Base-by-base conservation (phyloP, 2,888 invertebrate genomes). In the Drymonia ruficornis region DNA sequence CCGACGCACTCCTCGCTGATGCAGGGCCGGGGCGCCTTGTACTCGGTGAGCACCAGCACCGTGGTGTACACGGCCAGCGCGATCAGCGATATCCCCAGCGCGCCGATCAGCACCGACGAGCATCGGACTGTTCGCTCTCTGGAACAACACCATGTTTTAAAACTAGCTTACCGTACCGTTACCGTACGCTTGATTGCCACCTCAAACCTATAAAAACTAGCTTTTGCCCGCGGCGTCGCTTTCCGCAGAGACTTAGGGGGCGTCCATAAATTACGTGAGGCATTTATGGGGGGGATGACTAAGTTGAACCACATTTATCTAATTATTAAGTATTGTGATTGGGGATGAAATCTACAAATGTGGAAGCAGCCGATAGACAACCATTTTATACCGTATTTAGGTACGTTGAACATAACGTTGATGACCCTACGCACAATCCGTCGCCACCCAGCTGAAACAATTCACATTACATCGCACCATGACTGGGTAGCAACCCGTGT, bases 1-100 rank as follows among this genome's bases (percentile, higher is more conserved):
- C 91, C 93, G 18, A 95, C 94, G 74, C 95, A 95, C 68, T 94
- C 93, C 72, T 94, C 94, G 67, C 89, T 94, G 76, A 94, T 79
- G 72, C 95, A 95, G 43, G 93, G 88, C 42, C 85, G 73, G 0
- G 87, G 83, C 48, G 81, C 84, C 61, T 76, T 78, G 76, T 92
- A 86, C 66, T 91, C 91, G 0, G 89, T 81, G 49, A 93, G 83
- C 42, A 93, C 87, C 59, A 93, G 81, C 58, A 91, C 89, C 0
- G 87, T 75, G 36, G 93, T 90, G 80, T 93, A 93, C 13, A 93
- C 77, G 1, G 91, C 92, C 12, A 93, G 86, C 6, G 91, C 91
- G 52, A 93, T 78, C 61, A 94, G 84, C 0, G 93, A 89, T 64
- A 93, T 72, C 13, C 93, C 92, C 34, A 94, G 80, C 23, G 92